Evolutionary conservation across 2,797 vertebrate species (phyloP).

Genomic region (Spondyliosoma cantharus): DNA sequence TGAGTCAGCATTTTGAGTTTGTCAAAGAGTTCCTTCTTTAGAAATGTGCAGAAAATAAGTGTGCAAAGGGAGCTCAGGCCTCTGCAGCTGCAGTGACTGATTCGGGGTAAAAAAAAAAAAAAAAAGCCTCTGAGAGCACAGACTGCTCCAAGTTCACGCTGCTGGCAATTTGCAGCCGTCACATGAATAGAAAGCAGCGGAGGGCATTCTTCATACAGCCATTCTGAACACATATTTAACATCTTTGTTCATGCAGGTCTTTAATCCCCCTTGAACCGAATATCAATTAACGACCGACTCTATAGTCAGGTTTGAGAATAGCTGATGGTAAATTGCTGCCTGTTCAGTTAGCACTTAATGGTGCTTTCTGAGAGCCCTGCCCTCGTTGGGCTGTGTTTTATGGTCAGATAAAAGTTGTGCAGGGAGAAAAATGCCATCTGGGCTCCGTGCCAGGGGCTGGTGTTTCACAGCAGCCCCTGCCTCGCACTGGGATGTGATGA

Average conservation of each 20-base stretch:
- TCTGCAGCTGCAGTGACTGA: slow-evolving; percentile 55
- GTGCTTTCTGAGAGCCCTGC: slow-evolving; percentile 80
- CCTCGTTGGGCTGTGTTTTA: slow-evolving; percentile 88
- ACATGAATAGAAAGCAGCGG: slow-evolving; percentile 69
- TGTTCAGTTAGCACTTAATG: slow-evolving; percentile 86
- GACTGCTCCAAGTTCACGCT: slow-evolving; percentile 50
- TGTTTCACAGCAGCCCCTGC: slow-evolving; percentile 90
- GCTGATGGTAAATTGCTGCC: slow-evolving; percentile 76
- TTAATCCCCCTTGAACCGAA: slow-evolving; percentile 73
- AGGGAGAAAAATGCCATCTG: slow-evolving; percentile 86
- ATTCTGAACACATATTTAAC: slow-evolving; percentile 81
- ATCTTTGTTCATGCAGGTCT: slow-evolving; percentile 77
- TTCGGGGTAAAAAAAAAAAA: slow-evolving; percentile 3
- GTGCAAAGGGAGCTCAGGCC: slow-evolving; percentile 5
- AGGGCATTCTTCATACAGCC: slow-evolving; percentile 79
- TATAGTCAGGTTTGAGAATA: slow-evolving; percentile 69
- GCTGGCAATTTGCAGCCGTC: slow-evolving; percentile 76
- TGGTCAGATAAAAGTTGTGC: slow-evolving; percentile 89
- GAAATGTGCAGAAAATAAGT: slow-evolving; percentile 28
- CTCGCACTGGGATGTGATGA: slow-evolving; percentile 87
- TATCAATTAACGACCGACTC: slow-evolving; percentile 81
- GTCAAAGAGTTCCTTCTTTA: slow-evolving; percentile 26
- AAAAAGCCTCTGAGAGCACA: slow-evolving; percentile 43
- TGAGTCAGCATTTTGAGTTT: slow-evolving; percentile 86
- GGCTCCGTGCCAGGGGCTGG: slow-evolving; percentile 91